Evolutionary conservation across 2,113 vertebrate genomes (phyloP), one percentile per base, ranked within the genome.

Genomic region (Noctilio leporinus): DNA sequence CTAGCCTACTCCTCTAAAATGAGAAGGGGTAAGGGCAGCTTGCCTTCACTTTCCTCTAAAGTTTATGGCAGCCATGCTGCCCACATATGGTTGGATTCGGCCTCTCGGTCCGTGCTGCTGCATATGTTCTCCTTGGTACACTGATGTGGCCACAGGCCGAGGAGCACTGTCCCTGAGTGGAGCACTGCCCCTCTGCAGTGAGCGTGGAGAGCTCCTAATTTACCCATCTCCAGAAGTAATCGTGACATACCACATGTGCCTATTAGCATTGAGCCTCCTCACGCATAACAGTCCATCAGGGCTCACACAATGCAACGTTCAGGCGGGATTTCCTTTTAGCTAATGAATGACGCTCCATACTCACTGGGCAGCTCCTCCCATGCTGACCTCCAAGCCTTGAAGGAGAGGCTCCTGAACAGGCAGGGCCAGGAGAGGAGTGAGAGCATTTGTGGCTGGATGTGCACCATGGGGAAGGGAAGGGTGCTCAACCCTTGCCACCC

Each of bases 71-170:
- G 53, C 70, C 70, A 11, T 14, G 30, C 38, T 75, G 30, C 9
- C 5, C 65, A 4, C 87, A 62, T 38, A 76, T 69, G 88, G 67
- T 77, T 91, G 92, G 45, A 49, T 94, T 76, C 89, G 89, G 89
- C 86, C 69, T 83, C 70, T 53, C 0, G 0, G 89, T 73, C 84
- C 62, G 43, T 73, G 73, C n/a, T 49, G 20, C 11, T 26, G 70
- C 88, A 35, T 92, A 55, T 55, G 96, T 17, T 86, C 83, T 8
- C 76, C 73, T 84, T 33, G 90, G 11, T 4, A 35, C n/a, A n/a
- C 90, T 33, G 87, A 87, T 33, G 78, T 49, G 30, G 45, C 73
- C 55, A 16, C 43, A 82, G 91, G 72, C 62, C 10, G 0, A 0
- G 0, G 38, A 33, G n/a, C 17, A 16, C 20, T 3, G 65, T 10